phyloP scores from a whole-genome alignment of 2,113 vertebrate species.

The Panthera uncia region DNA sequence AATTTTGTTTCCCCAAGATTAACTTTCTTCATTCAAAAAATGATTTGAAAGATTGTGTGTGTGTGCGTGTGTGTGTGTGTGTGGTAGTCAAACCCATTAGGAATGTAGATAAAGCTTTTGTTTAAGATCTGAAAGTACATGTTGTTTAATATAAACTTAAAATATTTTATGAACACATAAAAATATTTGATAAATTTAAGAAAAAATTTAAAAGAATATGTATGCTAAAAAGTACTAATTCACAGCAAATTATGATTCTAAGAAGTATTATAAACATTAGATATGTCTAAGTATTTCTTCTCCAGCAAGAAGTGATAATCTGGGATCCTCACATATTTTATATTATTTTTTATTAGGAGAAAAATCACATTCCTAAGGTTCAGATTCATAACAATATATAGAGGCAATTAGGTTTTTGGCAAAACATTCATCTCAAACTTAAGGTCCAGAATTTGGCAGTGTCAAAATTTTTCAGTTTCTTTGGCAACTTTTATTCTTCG shows the following conservation, averaged over 20 bases:
- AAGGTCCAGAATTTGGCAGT: not conserved
- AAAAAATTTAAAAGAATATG: not conserved
- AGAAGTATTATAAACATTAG: not conserved
- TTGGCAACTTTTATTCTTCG: not conserved
- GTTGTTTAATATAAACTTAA: slow-evolving; percentile 18
- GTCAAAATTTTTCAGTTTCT: not conserved
- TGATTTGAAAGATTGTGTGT: not conserved
- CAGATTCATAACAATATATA: not conserved
- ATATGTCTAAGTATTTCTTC: not conserved
- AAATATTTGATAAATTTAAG: slow-evolving; percentile 6
- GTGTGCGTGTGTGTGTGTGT: not conserved
- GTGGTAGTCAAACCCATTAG: not conserved
- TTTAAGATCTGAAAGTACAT: not conserved
- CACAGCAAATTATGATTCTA: not conserved
- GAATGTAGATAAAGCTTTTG: not conserved
- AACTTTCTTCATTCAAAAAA: not conserved
- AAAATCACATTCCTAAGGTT: not conserved
- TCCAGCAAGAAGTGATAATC: not conserved
- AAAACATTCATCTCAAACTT: not conserved
- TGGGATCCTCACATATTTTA: not conserved
- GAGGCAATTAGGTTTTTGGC: not conserved
- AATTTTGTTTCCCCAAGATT: not conserved
- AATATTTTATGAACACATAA: not conserved
- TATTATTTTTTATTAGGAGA: not conserved
- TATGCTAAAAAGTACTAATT: not conserved